These are phyloP conservation scores for Nemoura dubitans DNA, from an alignment of 2,888 invertebrate species.

Conservation along the genomic window DNA sequence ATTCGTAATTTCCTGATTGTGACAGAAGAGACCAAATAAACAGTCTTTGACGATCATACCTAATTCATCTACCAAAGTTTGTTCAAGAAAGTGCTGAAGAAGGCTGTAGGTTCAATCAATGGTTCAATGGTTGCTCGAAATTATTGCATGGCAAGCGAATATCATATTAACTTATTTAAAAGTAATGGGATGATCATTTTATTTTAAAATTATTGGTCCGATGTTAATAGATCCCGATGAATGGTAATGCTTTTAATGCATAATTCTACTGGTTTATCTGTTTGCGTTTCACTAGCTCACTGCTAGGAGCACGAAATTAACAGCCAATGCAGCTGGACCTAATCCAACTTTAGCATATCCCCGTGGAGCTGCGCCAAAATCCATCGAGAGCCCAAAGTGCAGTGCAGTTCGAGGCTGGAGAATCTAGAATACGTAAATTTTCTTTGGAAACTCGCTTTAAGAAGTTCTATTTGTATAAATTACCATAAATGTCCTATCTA, in stretches of 20 bases:
- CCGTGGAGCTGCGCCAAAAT: slow-evolving; percentile 41
- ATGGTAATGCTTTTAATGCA: background rate
- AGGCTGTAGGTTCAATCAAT: too few species aligned
- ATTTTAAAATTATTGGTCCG: too few species aligned
- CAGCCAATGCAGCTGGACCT: slow-evolving; percentile 41
- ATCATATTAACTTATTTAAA: too few species aligned
- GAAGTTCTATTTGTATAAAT: slow-evolving; percentile 46
- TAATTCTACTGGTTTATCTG: slow-evolving; percentile 33
- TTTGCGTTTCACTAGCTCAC: slow-evolving; percentile 26
- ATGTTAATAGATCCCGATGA: background rate
- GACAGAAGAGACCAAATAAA: too few species aligned
- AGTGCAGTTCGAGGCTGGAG: background rate
- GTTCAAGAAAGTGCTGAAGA: too few species aligned
- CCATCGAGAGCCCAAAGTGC: background rate
- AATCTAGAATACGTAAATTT: slow-evolving; percentile 8
- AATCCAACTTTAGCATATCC: slow-evolving; percentile 39
- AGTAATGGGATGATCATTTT: too few species aligned
- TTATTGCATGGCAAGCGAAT: too few species aligned
- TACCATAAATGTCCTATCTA: slow-evolving; percentile 41
- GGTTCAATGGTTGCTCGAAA: too few species aligned
- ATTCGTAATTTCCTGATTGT: too few species aligned
- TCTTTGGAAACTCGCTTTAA: slow-evolving; percentile 43
- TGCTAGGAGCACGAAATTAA: slow-evolving; percentile 16
- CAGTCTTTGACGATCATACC: too few species aligned
- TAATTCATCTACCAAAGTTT: too few species aligned